Evolutionary conservation across 2,888 invertebrate genomes (phyloP).

Genomic region (Xylota sylvarum): DNA sequence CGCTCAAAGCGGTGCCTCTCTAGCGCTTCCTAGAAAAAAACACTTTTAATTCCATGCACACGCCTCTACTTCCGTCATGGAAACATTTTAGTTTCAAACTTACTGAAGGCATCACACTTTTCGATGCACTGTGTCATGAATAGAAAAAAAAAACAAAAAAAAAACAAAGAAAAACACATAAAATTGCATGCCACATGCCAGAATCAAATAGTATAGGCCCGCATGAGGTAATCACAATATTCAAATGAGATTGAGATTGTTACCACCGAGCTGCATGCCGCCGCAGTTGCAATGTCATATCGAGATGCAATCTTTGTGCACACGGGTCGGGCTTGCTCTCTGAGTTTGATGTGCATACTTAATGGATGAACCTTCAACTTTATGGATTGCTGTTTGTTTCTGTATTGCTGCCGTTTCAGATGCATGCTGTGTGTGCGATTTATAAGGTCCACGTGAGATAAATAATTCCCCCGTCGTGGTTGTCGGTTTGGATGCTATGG

Average conservation of each 20-base stretch:
- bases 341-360: slow-evolving; percentile 46
- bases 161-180: slow-evolving; percentile 6
- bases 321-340: slow-evolving; percentile 21
- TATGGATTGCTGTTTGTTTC: slow-evolving; percentile 53
- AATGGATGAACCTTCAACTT: slow-evolving; percentile 72
- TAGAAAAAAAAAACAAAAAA: slow-evolving; percentile 16
- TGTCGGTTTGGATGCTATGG: not conserved
- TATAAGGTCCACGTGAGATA: slow-evolving; percentile 60
- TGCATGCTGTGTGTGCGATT: slow-evolving; percentile 16
- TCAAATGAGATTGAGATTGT: slow-evolving; percentile 65
- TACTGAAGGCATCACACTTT: slow-evolving; percentile 13
- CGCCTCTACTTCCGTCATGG: slow-evolving; percentile 71
- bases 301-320: slow-evolving; percentile 58
- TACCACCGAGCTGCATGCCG: not conserved
- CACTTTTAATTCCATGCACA: slow-evolving; percentile 70
- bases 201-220: slow-evolving; percentile 50
- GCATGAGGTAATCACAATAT: slow-evolving; percentile 67
- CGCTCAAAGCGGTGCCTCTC: slow-evolving; percentile 5
- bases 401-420: slow-evolving; percentile 2
- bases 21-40: slow-evolving; percentile 70
- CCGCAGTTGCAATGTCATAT: slow-evolving; percentile 46
- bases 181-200: slow-evolving; percentile 56
- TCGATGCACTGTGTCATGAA: slow-evolving; percentile 20
- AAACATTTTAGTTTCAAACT: slow-evolving; percentile 39
- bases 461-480: not conserved